These are phyloP conservation scores for Torymus tubicola DNA, from an alignment of 2,888 invertebrate genomes.

Conservation along the genomic window DNA sequence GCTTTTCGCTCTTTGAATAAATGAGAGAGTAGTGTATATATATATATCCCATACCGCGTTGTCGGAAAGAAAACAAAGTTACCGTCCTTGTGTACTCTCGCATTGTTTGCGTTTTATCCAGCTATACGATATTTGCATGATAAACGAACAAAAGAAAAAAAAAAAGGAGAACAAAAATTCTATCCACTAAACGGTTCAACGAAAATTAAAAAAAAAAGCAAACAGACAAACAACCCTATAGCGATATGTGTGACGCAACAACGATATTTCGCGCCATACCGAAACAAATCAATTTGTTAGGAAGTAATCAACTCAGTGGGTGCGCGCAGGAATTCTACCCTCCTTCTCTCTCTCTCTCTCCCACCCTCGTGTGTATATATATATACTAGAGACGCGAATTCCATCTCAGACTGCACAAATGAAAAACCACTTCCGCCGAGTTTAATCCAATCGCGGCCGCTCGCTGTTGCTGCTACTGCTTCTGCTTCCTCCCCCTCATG, in stretches of 20 bases:
- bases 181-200: too few species aligned
- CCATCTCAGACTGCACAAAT: conserved; percentile 53
- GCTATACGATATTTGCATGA: too few species aligned
- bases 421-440: conserved; percentile 57
- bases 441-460: conserved; percentile 56
- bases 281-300: conserved; percentile 54
- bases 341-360: not conserved
- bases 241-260: conserved; percentile 14
- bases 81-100: too few species aligned
- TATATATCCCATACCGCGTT: too few species aligned
- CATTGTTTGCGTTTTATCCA: too few species aligned
- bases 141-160: too few species aligned
- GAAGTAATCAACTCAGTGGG: conserved; percentile 48
- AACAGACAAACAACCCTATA: not conserved
- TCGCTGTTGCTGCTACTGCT: not conserved
- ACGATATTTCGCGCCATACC: conserved; percentile 28
- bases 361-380: not conserved
- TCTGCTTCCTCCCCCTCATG: conserved; percentile 32
- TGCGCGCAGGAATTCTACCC: conserved; percentile 3
- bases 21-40: not conserved
- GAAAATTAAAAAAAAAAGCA: conserved; percentile 13
- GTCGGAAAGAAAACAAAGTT: too few species aligned
- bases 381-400: conserved; percentile 31
- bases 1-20: not conserved
- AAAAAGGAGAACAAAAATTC: too few species aligned